Evolutionary conservation across 2,888 invertebrate species (phyloP).

Genomic region (Drosophila tanythrix): DNA sequence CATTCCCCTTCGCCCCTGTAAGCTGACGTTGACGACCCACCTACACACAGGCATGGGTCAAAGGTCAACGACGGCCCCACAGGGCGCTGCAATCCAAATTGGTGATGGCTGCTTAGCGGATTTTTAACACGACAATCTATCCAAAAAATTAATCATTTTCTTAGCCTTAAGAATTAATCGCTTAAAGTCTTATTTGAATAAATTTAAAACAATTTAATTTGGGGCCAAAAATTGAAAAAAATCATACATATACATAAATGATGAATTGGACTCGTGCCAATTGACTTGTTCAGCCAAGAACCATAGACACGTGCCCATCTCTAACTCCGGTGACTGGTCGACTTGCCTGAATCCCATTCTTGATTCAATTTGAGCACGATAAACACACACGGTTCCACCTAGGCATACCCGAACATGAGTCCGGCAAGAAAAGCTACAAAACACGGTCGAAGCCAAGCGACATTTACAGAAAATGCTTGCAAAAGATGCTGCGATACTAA

Average conservation of each 20-base stretch:
- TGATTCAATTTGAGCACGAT: slow-evolving; percentile 64
- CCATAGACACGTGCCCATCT: slow-evolving; percentile 3
- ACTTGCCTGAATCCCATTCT: slow-evolving; percentile 51
- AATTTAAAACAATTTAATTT: background rate
- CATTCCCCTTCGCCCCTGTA: slow-evolving; percentile 18
- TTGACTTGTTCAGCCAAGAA: background rate
- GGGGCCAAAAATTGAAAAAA: background rate
- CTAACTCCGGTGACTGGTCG: slow-evolving; percentile 17
- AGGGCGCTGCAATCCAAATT: slow-evolving; percentile 15
- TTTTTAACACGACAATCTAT: background rate
- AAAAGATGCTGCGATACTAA: slow-evolving; percentile 36
- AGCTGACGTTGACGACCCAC: slow-evolving; percentile 35
- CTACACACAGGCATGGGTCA: slow-evolving; percentile 9
- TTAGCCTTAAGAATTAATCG: background rate
- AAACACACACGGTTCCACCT: slow-evolving; percentile 54
- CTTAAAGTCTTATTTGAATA: background rate
- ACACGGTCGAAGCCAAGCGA: slow-evolving; percentile 20
- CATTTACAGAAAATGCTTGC: slow-evolving; percentile 29
- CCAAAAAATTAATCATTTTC: background rate
- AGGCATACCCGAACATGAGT: slow-evolving; percentile 29
- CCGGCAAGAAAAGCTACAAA: slow-evolving; percentile 4
- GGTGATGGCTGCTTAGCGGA: slow-evolving; percentile 17
- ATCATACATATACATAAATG: background rate
- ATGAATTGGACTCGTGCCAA: background rate
- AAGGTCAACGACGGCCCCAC: slow-evolving; percentile 26